A percentile compares a stretch with the other conserved stretches of the same genome.
phyloP scores from a whole-genome alignment of 2,797 vertebrate genomes.

The Gephyroberyx darwinii region DNA sequence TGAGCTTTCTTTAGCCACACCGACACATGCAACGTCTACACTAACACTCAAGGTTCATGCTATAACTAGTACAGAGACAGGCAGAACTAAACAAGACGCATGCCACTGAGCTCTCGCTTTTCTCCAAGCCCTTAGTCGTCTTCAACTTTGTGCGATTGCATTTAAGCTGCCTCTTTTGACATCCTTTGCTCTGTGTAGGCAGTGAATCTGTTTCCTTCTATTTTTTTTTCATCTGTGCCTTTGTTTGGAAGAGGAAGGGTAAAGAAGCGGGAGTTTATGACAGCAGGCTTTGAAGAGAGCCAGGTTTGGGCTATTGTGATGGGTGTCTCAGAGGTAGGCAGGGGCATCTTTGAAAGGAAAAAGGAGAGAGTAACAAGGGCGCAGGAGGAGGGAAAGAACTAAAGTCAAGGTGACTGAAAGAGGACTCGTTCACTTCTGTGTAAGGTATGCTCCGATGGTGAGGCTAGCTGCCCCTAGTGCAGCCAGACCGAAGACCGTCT shows the following conservation, averaged over 20 bases:
- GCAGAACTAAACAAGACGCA: constrained; percentile 59
- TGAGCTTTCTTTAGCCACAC: constrained; percentile 23
- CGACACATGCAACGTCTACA: constrained; percentile 73
- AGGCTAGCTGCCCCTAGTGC: constrained; percentile 95
- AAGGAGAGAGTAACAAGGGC: neutral
- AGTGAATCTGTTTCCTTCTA: constrained; percentile 54
- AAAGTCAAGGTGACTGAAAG: constrained; percentile 26
- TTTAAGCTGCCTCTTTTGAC: constrained; percentile 56
- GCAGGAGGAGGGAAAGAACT: constrained; percentile 28
- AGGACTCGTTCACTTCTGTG: constrained; percentile 89
- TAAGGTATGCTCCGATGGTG: constrained; percentile 95
- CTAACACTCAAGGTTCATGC: constrained; percentile 77
- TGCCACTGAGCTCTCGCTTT: constrained; percentile 43
- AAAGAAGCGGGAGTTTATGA: constrained; percentile 45
- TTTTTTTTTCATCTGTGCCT: constrained; percentile 68
- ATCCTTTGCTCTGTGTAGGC: constrained; percentile 52
- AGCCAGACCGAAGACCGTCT: constrained; percentile 92
- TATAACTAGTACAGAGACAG: constrained; percentile 74
- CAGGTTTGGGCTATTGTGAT: constrained; percentile 56
- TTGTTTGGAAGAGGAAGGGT: constrained; percentile 17
- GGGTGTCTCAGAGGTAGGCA: constrained; percentile 68
- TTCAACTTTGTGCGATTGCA: constrained; percentile 60
- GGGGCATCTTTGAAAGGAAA: constrained; percentile 55
- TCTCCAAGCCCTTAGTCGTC: constrained; percentile 32
- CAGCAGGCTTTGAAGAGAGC: constrained; percentile 72